Evolutionary conservation across 1,140 invertebrate genomes (phyloP), one percentile per base, ranked within the genome.

Genomic region (Chelonus insularis): DNA sequence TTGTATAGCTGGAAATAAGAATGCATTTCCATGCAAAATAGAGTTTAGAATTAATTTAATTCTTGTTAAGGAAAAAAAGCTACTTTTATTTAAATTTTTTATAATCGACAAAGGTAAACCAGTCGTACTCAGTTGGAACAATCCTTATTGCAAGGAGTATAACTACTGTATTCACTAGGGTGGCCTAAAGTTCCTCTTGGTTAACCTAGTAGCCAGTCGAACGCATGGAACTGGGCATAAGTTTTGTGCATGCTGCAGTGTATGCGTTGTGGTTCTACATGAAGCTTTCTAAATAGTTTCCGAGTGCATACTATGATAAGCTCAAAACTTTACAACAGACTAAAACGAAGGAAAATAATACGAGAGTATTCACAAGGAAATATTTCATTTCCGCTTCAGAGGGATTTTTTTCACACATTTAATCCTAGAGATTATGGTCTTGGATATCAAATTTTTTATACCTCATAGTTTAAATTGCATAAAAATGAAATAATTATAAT

Each of bases 141-240:
- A 51, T 51, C 29, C 25, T 14, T 4, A 11, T 6, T 7, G 12
- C 29, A 9, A 34, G 12, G 12, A 51, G 34, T 34, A 51, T 23
- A 51, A 21, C 32, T 2, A 34, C n/a, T 7, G 12, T 7, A 23
- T 34, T 8, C 18, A 9, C 21, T 9, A 16, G 12, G 11, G 29
- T 34, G 48, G 48, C 23, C 29, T 51, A 9, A 51, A 51, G 48
- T 51, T 51, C 29, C 25, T 51, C 4, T 51, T 21, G 48, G 48
- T 51, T 51, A 34, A 51, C 48, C 48, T 16, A 25, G 23, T 16
- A 32, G 25, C 29, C 48, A 51, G 48, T 34, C 12, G 7, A 12
- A 34, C 48, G 48, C 14, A 51, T 34, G 6, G 8, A 9, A 51
- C 1, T 16, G 25, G 2, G n/a, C 11, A 48, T 9, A 34, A 51